Percentiles rank a stretch among this genome's conserved stretches.
These are phyloP conservation scores for Nasonia vitripennis DNA, from an alignment of 1,140 invertebrate genomes.

Conservation along the genomic window DNA sequence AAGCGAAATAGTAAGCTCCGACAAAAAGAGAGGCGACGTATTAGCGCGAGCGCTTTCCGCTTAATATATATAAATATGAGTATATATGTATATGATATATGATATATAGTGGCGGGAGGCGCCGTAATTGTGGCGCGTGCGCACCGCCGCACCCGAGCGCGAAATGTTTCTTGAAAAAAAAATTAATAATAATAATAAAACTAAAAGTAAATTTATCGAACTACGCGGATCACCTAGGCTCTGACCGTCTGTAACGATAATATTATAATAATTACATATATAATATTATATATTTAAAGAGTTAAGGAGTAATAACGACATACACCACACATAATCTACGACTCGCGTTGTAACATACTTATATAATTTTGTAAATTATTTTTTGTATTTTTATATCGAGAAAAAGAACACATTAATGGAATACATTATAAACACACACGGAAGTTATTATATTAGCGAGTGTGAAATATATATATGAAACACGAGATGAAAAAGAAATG, in stretches of 20 bases:
- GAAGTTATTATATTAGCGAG: conserved; percentile 47
- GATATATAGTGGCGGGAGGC: conserved; percentile 42
- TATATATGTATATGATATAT: conserved; percentile 22
- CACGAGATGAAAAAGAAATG: conserved; percentile 40
- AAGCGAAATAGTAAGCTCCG: conserved; percentile 20
- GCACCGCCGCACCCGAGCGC: conserved; percentile 52
- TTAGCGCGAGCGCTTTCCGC: conserved; percentile 27
- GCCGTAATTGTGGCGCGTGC: conserved; percentile 52
- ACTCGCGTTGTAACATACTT: conserved; percentile 56
- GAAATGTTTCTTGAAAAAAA: conserved; percentile 59
- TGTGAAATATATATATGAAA: conserved; percentile 35
- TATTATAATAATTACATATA: conserved; percentile 53
- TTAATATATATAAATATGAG: conserved; percentile 41
- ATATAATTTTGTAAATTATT: conserved; percentile 63
- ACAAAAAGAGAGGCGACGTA: conserved; percentile 21
- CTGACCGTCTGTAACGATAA: conserved; percentile 51
- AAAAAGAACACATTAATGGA: conserved; percentile 50
- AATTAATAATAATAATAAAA: background rate
- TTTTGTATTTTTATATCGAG: conserved; percentile 63
- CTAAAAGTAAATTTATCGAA: conserved; percentile 55
- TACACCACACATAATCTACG: conserved; percentile 48
- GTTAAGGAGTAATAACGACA: conserved; percentile 42
- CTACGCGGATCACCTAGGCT: conserved; percentile 47
- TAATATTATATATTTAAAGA: conserved; percentile 43
- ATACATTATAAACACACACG: conserved; percentile 55